A percentile compares a stretch with the other conserved stretches of the same genome.
phyloP scores from a whole-genome alignment of 2,888 invertebrate species.

The Spodoptera littoralis region DNA sequence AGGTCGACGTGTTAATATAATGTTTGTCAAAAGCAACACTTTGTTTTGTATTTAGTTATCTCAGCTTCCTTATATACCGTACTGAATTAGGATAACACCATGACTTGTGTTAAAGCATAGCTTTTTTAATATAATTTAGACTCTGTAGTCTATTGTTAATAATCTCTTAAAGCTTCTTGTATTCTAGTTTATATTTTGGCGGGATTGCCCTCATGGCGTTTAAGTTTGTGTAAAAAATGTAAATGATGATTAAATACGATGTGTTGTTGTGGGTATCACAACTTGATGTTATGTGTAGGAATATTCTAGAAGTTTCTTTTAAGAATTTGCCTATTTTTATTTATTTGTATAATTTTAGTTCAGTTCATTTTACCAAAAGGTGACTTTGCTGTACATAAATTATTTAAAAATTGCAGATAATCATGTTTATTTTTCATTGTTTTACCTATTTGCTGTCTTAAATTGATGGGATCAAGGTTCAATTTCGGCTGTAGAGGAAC shows the following conservation, averaged over 20 bases:
- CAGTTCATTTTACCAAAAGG: no score
- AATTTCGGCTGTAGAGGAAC: no score
- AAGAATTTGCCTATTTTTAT: no score
- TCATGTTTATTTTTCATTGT: no score
- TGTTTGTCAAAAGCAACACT: no score
- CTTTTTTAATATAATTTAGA: constrained; percentile 53
- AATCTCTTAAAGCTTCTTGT: constrained; percentile 60
- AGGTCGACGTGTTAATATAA: no score
- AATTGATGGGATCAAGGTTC: no score
- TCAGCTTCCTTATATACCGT: not conserved
- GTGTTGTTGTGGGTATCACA: constrained; percentile 15
- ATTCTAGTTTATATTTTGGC: constrained; percentile 51
- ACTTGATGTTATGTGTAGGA: constrained; percentile 12
- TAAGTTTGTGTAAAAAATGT: constrained; percentile 55
- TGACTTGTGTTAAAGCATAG: constrained; percentile 52
- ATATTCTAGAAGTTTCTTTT: no score
- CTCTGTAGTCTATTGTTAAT: constrained; percentile 58
- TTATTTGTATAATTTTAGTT: no score
- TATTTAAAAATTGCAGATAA: no score
- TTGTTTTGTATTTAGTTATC: no score
- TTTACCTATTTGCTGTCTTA: no score
- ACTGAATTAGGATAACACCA: constrained; percentile 26
- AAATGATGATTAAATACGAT: constrained; percentile 45
- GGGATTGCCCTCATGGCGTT: constrained; percentile 30
- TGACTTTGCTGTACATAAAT: not conserved